phyloP scores from a whole-genome alignment of 2,797 vertebrate genomes.

The Halcyon badia region DNA sequence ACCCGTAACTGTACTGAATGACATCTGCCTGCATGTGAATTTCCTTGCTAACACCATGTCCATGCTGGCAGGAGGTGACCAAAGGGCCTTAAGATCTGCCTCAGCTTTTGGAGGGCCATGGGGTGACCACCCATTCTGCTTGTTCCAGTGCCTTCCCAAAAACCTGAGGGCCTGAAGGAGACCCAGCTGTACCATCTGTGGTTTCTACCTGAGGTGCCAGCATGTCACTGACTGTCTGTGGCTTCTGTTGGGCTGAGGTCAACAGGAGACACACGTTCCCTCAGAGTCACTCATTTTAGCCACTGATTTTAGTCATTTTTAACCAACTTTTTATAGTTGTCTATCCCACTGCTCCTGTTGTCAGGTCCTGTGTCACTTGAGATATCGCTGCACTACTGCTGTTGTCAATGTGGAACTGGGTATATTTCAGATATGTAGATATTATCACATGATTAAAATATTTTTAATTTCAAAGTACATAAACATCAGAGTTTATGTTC shows the following conservation, averaged over 20 bases:
- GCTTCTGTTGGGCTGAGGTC: neutral
- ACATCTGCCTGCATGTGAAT: neutral
- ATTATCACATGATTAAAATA: neutral
- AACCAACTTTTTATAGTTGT: neutral
- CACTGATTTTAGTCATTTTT: too few species aligned
- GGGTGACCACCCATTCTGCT: neutral
- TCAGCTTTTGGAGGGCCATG: rapidly evolving
- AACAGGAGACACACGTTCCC: rapidly evolving
- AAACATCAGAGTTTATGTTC: neutral
- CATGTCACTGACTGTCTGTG: neutral
- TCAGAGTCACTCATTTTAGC: neutral
- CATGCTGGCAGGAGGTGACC: rapidly evolving
- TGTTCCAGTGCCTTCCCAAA: neutral
- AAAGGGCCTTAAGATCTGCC: neutral
- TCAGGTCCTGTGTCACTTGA: neutral
- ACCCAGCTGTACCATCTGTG: neutral
- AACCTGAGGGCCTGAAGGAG: neutral
- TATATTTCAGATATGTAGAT: neutral
- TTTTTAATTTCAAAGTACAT: neutral
- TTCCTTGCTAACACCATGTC: neutral
- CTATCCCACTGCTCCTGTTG: neutral
- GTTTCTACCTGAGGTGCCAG: neutral
- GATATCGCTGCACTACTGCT: neutral
- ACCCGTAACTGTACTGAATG: neutral
- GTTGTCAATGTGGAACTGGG: neutral